Conservation (phyloP, 2,113 vertebrate species). For the Gnathonemus echidnorhynchus region DNA sequence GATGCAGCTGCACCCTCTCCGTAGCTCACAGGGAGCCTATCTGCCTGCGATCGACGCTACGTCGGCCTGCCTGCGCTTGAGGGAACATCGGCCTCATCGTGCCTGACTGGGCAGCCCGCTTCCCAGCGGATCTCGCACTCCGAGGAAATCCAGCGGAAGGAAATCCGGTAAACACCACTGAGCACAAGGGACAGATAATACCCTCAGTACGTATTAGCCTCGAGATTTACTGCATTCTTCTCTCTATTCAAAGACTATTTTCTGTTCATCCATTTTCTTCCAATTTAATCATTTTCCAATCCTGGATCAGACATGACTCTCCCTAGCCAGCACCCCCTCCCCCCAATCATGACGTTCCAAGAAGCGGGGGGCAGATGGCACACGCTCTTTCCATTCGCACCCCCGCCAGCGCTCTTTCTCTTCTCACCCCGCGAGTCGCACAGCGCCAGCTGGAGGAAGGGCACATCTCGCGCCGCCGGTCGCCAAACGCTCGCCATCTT, state of each 20-base stretch:
- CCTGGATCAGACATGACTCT: not conserved
- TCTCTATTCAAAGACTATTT: not conserved
- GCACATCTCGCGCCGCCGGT: not conserved
- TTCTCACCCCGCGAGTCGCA: not conserved
- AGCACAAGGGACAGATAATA: conserved; percentile 22
- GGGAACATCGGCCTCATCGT: not conserved
- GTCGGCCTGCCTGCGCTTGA: not conserved
- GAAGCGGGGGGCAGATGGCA: conserved; percentile 4
- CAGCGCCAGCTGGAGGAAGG: not conserved
- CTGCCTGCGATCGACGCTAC: no score
- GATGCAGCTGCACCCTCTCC: not conserved
- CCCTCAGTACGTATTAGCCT: not conserved
- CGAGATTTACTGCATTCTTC: conserved; percentile 1
- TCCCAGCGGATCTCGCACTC: not conserved
- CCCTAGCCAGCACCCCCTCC: not conserved
- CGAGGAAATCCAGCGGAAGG: conserved; percentile 23
- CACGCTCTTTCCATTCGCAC: not conserved
- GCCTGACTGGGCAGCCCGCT: conserved; percentile 19
- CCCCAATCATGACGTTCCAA: not conserved
- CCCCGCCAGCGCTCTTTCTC: not conserved
- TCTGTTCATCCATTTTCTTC: conserved; percentile 20
- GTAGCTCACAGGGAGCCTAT: not conserved
- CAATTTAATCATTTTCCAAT: conserved; percentile 8
- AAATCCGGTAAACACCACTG: conserved; percentile 26
- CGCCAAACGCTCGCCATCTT: not conserved